Evolutionary conservation across 2,797 vertebrate species (phyloP), one percentile per base, ranked within the genome.

Genomic region (Rallus crepitans): DNA sequence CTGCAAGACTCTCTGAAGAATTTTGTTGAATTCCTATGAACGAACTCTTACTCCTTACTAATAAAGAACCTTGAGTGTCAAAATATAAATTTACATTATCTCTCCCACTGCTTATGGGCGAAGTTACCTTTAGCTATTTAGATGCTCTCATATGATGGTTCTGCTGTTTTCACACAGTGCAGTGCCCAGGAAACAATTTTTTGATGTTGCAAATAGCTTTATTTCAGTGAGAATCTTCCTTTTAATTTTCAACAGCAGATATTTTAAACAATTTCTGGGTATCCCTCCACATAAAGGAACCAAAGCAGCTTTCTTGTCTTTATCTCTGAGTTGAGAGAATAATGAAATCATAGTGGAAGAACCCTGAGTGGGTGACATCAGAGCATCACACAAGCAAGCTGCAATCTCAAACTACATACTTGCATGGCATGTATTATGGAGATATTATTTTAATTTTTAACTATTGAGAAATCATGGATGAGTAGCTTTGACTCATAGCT

Each of bases 361-460:
- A 53, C 37, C 24, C 15, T 25, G 33, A 53, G 25, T 27, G 61
- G 12, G 35, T 94, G 10, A 39, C 55, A 85, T 31, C 31, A 48
- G 60, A 77, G 28, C 2, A 3, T 45, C 33, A 39, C 20, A 15
- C 11, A 78, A 87, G 19, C n/a, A 86, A 69, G 50, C 35, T 83
- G 70, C 13, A 79, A 68, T 82, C 61, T 56, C 61, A 72, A 31
- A 71, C 20, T 31, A 33, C 82, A 89, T 85, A 63, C 9, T 87
- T 69, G 23, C 8, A 39, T 76, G 12, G 15, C 59, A 30, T 70
- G 11, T 66, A 24, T 47, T 63, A 27, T 21, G 40, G 25, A 18
- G 6, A 48, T 59, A 12, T 50, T 37, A 6, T 30, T 56, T 33
- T 12, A 21, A 28, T 48, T 48, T 72, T 78, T 48, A 76, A 8